Base-by-base conservation (phyloP, 2,888 invertebrate genomes). In the Dryococelus australis region DNA sequence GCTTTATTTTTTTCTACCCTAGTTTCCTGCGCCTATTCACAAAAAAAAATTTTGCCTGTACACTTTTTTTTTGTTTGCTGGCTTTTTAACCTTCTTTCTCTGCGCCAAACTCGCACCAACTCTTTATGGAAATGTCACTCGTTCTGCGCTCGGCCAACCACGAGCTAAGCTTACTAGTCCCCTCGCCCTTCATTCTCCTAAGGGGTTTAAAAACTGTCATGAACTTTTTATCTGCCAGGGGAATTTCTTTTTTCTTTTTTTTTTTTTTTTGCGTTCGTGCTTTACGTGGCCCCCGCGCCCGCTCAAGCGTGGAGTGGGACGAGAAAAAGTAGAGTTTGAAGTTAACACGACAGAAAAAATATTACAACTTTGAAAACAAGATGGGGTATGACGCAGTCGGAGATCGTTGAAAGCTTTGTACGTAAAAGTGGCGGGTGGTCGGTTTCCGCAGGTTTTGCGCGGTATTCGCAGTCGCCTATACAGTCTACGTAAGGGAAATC, bases 131-230 rank as follows among this genome's bases (percentile, higher is more conserved):
- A 10, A 65, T 65, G 65, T 65, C 65, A 65, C 65, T 65, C n/a
- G 20, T 16, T 65, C 65, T 16, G 65, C 65, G 65, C n/a, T n/a
- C 24, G n/a, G 65, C 65, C 65, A 65, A 65, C 65, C 65, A 65
- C 65, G 24, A 65, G 65, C n/a, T 65, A 65, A 65, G 65, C 65
- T n/a, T 16, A 20, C 8, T n/a, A 8, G 13, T 20, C 8, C 65
- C 65, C 65, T 65, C 24, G 24, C 65, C 65, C 65, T 65, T 65
- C 65, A 65, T 65, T 65, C 65, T 65, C 65, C 65, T 65, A 65
- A 65, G 65, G 65, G 65, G 65, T 65, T 65, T 65, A 65, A 65
- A 65, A 65, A 65, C 65, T 65, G 65, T 65, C 65, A 65, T 65
- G 65, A 65, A 65, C 65, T 65, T 65, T 65, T 65, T 65, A 16